Base-by-base conservation (phyloP, 2,797 vertebrate species). In the Melanotaenia maccullochi region DNA sequence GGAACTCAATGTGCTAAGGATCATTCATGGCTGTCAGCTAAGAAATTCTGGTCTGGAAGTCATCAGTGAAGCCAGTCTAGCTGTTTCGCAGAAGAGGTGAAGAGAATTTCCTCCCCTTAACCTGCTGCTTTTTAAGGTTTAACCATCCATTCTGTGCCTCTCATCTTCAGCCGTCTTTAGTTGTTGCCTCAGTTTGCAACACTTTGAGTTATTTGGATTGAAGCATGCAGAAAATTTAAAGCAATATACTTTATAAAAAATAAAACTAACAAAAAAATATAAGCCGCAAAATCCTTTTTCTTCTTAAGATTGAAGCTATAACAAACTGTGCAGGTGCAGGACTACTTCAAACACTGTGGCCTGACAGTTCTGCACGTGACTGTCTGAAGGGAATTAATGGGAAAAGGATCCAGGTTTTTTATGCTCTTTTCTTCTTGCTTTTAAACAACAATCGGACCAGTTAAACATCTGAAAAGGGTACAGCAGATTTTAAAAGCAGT, bases 31-130 rank as follows among this genome's bases (percentile, higher is more conserved):
- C 40, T 75, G 78, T 73, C 81, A 81, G 18, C 57, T 44, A 61
- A 55, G 73, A 81, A 74, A 42, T 16, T 52, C 20, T 63, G 33
- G 60, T 67, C 84, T 82, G 73, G 76, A 78, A 73, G 40, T n/a
- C 7, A 1, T 81, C 74, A 75, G 5, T 28, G 35, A 65, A 79
- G 25, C 63, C 25, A 3, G 57, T 62, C 61, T 28, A 36, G 59
- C 80, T 42, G 40, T 70, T 75, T 40, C 4, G 9, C 44, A 40
- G 68, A 73, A 75, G 61, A 78, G 64, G 70, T 68, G 47, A 73
- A 32, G 14, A 0, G n/a, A 40, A 28, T 54, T 68, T 35, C 18
- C 51, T 68, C 58, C 65, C 60, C 58, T 71, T 62, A 9, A 78
- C 78, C 74, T 28, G 30, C 55, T 42, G 40, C 28, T 56, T 74